phyloP scores from a whole-genome alignment of 2,113 vertebrate genomes.

The Rhinogobius similis region DNA sequence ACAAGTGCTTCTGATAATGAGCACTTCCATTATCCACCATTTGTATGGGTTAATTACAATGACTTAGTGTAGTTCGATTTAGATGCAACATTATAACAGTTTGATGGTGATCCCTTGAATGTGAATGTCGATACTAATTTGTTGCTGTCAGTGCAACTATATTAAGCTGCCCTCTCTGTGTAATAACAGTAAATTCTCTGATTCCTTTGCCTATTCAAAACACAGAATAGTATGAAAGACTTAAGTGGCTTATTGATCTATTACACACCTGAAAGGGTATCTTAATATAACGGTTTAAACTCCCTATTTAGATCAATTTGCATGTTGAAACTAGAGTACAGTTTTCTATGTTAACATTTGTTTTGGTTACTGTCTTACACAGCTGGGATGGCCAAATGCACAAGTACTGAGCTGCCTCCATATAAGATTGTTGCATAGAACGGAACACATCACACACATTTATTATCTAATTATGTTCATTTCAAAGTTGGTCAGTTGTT shows the following conservation, averaged over 20 bases:
- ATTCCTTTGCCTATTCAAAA: neutral
- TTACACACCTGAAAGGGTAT: constrained; percentile 53
- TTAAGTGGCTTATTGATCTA: constrained; percentile 17
- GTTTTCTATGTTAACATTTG: constrained; percentile 71
- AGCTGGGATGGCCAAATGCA: constrained; percentile 72
- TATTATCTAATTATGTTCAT: no score
- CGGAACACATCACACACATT: constrained; percentile 32
- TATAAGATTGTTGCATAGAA: constrained; percentile 43
- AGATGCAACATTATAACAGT: constrained; percentile 1
- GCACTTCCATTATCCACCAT: neutral
- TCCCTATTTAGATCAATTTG: constrained; percentile 63
- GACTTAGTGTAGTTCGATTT: neutral
- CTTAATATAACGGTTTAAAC: constrained; percentile 69
- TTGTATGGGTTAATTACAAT: neutral
- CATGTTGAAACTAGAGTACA: constrained; percentile 71
- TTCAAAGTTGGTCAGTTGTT: neutral
- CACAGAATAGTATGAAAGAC: neutral
- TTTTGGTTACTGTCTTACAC: constrained; percentile 71
- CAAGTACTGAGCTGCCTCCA: constrained; percentile 5
- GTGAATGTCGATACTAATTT: constrained; percentile 64
- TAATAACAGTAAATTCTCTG: constrained; percentile 21
- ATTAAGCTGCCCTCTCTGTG: constrained; percentile 68
- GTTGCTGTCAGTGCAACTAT: constrained; percentile 68
- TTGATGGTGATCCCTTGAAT: constrained; percentile 74
- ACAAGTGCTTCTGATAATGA: neutral